phyloP scores from a whole-genome alignment of 1,140 invertebrate genomes.

The Carposina sasakii region DNA sequence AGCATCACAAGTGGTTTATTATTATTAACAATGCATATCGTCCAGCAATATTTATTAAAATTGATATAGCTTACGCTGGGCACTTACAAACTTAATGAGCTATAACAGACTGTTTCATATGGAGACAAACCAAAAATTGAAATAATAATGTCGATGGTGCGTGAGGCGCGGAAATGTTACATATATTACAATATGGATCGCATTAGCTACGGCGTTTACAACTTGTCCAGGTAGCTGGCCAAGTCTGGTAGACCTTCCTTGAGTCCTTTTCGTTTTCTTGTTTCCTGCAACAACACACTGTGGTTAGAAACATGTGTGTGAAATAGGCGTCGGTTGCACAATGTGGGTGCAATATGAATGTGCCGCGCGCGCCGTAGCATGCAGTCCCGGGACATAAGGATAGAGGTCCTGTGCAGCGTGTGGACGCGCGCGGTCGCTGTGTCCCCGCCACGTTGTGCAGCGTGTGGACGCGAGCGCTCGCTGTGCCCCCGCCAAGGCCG shows the following conservation, averaged over 20 bases:
- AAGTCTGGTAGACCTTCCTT: conserved; percentile 97
- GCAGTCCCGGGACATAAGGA: conserved; percentile 76
- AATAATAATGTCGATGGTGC: conserved; percentile 38
- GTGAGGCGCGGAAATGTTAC: conserved; percentile 55
- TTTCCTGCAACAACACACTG: conserved; percentile 78
- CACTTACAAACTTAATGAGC: conserved; percentile 31
- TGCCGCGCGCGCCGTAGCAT: conserved; percentile 70
- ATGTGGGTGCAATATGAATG: conserved; percentile 27
- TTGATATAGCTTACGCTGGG: conserved; percentile 16
- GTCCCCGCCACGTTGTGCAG: conserved; percentile 37
- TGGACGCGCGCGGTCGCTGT: conserved; percentile 36
- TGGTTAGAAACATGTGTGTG: neutral
- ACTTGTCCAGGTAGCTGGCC: conserved; percentile 93
- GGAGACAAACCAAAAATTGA: conserved; percentile 29
- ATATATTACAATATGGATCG: conserved; percentile 65
- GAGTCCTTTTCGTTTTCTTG: conserved; percentile 98
- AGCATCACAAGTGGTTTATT: conserved; percentile 35
- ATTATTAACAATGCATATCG: conserved; percentile 38
- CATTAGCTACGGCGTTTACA: conserved; percentile 80
- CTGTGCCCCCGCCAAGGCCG: conserved; percentile 7
- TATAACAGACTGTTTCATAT: conserved; percentile 16
- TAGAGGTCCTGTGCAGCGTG: conserved; percentile 79
- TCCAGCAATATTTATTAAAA: conserved; percentile 40
- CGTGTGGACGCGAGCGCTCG: conserved; percentile 30
- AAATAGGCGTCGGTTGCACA: neutral